Percentiles rank a stretch among this genome's conserved stretches.
These are phyloP conservation scores for Pangasianodon gigas DNA, from an alignment of 2,113 vertebrate species.

Conservation along the genomic window DNA sequence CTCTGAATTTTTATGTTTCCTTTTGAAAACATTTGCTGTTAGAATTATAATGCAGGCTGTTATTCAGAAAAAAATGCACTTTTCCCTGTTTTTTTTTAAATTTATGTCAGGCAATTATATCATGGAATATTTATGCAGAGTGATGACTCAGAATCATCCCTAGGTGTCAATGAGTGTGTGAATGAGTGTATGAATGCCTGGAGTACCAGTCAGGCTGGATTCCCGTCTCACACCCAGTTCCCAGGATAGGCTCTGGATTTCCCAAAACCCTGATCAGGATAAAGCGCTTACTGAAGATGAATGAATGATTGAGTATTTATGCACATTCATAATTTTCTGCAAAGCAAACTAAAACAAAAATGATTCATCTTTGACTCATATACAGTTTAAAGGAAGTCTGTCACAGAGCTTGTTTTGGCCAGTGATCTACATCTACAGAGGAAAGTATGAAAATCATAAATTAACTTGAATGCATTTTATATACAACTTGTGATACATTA, in stretches of 20 bases:
- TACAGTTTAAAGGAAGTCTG: not conserved
- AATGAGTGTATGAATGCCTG: not conserved
- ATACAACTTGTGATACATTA: not conserved
- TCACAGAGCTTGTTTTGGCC: not conserved
- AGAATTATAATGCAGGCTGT: too few relatives aligned
- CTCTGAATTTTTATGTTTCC: too few relatives aligned
- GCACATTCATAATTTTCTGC: not conserved
- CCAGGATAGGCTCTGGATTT: not conserved
- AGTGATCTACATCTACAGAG: not conserved
- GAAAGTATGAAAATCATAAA: not conserved
- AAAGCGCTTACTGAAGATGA: not conserved
- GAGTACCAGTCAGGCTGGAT: not conserved
- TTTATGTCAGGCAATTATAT: not conserved
- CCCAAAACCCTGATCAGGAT: not conserved
- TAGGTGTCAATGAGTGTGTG: not conserved
- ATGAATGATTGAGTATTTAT: not conserved
- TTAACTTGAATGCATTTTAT: not conserved
- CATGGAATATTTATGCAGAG: not conserved
- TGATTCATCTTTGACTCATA: not conserved
- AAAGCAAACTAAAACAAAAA: not conserved
- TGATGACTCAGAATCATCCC: not conserved
- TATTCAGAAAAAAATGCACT: too few relatives aligned
- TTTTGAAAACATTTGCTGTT: too few relatives aligned
- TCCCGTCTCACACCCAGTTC: not conserved
- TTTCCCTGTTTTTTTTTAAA: too few relatives aligned